These are phyloP conservation scores for Uloborus plumipes DNA, from an alignment of 2,888 invertebrate species.

Conservation along the genomic window DNA sequence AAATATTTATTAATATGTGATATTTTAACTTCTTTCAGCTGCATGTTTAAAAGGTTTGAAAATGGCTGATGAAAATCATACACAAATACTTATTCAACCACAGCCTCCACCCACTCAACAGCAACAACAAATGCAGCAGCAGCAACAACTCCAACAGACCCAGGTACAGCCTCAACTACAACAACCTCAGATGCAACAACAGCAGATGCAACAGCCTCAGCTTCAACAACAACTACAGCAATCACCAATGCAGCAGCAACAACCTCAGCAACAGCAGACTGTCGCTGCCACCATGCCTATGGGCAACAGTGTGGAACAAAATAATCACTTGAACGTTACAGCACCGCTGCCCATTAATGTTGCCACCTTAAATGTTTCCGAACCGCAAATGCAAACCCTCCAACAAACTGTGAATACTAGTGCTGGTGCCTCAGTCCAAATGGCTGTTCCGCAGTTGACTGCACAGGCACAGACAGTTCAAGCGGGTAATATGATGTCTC, in stretches of 20 bases:
- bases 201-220: constrained; percentile 23
- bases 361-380: constrained; percentile 39
- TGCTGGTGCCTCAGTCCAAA: constrained; percentile 44
- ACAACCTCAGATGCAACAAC: constrained; percentile 22
- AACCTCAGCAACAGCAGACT: constrained; percentile 29
- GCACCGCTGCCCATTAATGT: constrained; percentile 31
- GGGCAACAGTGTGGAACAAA: constrained; percentile 23
- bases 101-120: constrained; percentile 1
- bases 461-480: constrained; percentile 46
- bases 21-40: neutral
- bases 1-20: no score
- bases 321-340: constrained; percentile 39
- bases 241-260: constrained; percentile 16
- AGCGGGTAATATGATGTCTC: constrained; percentile 52
- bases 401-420: constrained; percentile 42
- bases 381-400: constrained; percentile 15
- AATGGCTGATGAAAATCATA: constrained; percentile 56
- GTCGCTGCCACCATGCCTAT: constrained; percentile 25
- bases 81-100: constrained; percentile 31
- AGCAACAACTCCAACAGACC: constrained; percentile 26
- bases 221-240: constrained; percentile 21
- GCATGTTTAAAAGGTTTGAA: constrained; percentile 1
- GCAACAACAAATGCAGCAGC: constrained; percentile 21
- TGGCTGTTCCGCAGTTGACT: constrained; percentile 42
- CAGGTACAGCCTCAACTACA: constrained; percentile 27